Conservation (phyloP, 2,113 vertebrate genomes). For the Hemiprocne comata region DNA sequence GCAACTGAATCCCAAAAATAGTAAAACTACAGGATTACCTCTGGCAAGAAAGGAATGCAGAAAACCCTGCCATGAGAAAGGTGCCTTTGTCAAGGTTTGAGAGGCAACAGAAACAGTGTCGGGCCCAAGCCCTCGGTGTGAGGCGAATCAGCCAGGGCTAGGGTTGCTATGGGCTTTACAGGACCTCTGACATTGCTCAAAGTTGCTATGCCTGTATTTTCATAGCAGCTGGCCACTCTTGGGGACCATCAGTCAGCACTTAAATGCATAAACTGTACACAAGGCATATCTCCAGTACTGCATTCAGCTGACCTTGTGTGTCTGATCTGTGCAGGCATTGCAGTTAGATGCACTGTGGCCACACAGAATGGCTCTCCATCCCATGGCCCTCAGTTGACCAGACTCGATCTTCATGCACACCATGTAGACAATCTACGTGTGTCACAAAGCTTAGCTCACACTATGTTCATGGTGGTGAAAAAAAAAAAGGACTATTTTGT, state of each 20-base stretch:
- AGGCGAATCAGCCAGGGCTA: background rate
- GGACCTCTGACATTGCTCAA: background rate
- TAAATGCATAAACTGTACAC: background rate
- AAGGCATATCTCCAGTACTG: background rate
- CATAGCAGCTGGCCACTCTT: background rate
- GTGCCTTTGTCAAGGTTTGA: background rate
- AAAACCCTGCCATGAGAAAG: background rate
- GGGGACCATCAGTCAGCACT: background rate
- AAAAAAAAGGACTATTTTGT: background rate
- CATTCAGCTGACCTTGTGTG: background rate
- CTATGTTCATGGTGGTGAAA: background rate
- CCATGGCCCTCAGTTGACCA: background rate
- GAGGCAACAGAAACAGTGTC: background rate
- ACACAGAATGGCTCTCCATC: background rate
- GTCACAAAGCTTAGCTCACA: background rate
- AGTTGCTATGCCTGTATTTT: background rate
- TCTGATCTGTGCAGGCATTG: fast-evolving
- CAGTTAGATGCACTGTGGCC: background rate
- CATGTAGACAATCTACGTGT: background rate
- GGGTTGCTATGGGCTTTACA: background rate
- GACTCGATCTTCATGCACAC: background rate
- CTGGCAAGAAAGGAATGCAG: background rate
- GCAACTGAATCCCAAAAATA: background rate
- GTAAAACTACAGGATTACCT: background rate
- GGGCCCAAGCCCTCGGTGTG: background rate